A percentile compares a stretch with the other conserved stretches of the same genome.
Evolutionary conservation across 1,140 invertebrate species (phyloP).

Genomic region (Gonioctena quinquepunctata): DNA sequence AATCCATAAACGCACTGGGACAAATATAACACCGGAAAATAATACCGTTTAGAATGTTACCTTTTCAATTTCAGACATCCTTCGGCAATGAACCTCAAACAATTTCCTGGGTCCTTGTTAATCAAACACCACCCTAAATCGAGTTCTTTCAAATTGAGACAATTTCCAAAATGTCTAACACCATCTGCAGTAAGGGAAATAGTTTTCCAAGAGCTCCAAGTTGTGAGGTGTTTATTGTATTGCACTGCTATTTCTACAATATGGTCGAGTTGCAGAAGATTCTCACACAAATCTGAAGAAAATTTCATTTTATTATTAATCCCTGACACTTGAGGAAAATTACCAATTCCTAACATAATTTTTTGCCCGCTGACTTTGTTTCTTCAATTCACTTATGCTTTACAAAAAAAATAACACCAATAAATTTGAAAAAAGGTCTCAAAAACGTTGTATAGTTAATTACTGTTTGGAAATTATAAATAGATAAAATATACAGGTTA

Average conservation of each 20-base stretch:
- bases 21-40: too few relatives aligned
- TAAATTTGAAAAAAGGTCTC: too few relatives aligned
- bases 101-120: slow-evolving; percentile 54
- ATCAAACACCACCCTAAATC: slow-evolving; percentile 84
- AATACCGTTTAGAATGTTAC: slow-evolving; percentile 21
- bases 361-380: too few relatives aligned
- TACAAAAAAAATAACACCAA: too few relatives aligned
- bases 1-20: too few relatives aligned
- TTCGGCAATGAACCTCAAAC: slow-evolving; percentile 56
- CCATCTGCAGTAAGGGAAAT: slow-evolving; percentile 73
- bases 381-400: too few relatives aligned
- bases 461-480: too few relatives aligned
- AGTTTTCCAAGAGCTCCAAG: slow-evolving; percentile 85
- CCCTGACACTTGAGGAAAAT: too few relatives aligned
- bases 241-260: slow-evolving; percentile 67
- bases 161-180: slow-evolving; percentile 69
- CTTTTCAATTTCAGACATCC: slow-evolving; percentile 61
- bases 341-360: too few relatives aligned
- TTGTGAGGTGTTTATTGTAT: slow-evolving; percentile 69
- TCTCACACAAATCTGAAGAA: slow-evolving; percentile 60
- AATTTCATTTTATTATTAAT: too few relatives aligned
- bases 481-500: too few relatives aligned
- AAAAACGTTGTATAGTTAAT: too few relatives aligned
- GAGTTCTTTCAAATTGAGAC: slow-evolving; percentile 74
- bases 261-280: slow-evolving; percentile 67